These are phyloP conservation scores for Xenopus petersii DNA, from an alignment of 2,797 vertebrate genomes.

Conservation along the genomic window DNA sequence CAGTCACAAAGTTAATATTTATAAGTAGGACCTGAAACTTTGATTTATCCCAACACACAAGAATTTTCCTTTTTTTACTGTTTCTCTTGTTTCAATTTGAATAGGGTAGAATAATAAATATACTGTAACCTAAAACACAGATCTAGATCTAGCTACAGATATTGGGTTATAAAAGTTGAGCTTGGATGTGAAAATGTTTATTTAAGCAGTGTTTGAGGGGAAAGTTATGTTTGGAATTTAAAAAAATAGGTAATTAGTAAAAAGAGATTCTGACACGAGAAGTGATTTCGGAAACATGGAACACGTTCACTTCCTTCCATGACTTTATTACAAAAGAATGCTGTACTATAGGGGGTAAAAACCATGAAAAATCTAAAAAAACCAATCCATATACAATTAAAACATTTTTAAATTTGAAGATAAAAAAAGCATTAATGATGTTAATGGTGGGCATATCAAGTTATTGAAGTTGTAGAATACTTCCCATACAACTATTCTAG, in stretches of 20 bases:
- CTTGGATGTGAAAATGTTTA: constrained; percentile 10
- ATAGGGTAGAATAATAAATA: constrained; percentile 10
- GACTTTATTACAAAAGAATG: not conserved
- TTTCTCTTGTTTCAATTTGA: constrained; percentile 5
- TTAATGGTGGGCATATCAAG: too few species aligned
- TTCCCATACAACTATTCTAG: too few species aligned
- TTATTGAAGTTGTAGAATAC: too few species aligned
- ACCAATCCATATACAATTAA: not conserved
- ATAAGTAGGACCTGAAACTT: not conserved
- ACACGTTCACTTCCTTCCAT: not conserved
- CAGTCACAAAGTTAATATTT: not conserved
- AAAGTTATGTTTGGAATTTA: constrained; percentile 27
- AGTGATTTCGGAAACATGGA: constrained; percentile 21
- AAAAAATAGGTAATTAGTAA: constrained; percentile 24
- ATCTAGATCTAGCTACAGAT: constrained; percentile 7
- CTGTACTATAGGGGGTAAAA: not conserved
- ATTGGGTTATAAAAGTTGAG: constrained; percentile 15
- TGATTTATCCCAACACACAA: not conserved
- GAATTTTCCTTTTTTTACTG: not conserved
- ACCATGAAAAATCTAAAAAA: not conserved
- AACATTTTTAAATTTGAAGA: not conserved
- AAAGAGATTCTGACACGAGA: constrained; percentile 15
- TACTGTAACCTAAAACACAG: constrained; percentile 7
- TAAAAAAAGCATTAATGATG: too few species aligned
- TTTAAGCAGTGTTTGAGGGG: constrained; percentile 13